A percentile compares a stretch with the other conserved stretches of the same genome.
Conservation (phyloP, 2,113 vertebrate species). For the Boulengeromyrus knoepffleri region DNA sequence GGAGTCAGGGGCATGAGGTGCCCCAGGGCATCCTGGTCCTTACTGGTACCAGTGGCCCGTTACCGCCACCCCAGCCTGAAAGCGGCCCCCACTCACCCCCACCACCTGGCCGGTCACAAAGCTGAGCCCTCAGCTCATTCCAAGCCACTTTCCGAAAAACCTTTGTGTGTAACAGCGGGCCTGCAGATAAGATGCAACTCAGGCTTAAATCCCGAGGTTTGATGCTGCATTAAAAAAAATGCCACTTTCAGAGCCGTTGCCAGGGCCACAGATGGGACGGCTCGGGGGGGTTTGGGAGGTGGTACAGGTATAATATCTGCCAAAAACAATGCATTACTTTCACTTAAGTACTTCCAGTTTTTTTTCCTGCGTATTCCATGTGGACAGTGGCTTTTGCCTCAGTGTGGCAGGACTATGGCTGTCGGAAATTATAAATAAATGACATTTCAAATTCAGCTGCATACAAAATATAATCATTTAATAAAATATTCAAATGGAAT, state of each 20-base stretch:
- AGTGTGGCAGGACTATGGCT: background rate
- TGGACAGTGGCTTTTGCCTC: slow-evolving; percentile 8
- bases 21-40: background rate
- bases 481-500: background rate
- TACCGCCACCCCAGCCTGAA: background rate
- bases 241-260: slow-evolving; percentile 25
- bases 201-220: slow-evolving; percentile 30
- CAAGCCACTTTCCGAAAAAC: background rate
- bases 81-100: background rate
- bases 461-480: background rate
- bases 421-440: background rate
- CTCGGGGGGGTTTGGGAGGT: slow-evolving; percentile 1
- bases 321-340: slow-evolving; percentile 22
- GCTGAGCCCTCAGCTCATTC: background rate
- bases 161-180: slow-evolving; percentile 8
- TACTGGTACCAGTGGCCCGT: background rate
- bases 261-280: slow-evolving; percentile 36
- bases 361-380: background rate
- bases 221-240: slow-evolving; percentile 21
- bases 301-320: slow-evolving; percentile 19
- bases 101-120: background rate
- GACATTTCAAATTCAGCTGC: background rate
- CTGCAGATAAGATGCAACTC: background rate
- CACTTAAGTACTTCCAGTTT: slow-evolving; percentile 23
- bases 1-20: background rate